Percentiles rank a stretch among this genome's conserved stretches.
phyloP scores from a whole-genome alignment of 2,113 vertebrate genomes.

The Nerophis ophidion region DNA sequence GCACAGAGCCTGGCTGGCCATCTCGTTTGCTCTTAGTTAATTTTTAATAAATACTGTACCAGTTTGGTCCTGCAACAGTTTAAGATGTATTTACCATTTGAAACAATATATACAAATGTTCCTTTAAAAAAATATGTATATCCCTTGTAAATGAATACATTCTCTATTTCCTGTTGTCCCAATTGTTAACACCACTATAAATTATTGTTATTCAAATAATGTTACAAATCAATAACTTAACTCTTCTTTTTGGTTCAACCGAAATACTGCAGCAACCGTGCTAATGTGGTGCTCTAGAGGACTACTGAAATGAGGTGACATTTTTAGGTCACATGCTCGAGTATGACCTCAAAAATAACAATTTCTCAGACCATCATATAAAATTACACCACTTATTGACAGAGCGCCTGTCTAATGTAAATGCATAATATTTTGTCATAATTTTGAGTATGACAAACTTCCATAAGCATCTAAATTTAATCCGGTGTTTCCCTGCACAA shows the following conservation, averaged over 20 bases:
- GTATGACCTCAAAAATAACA: constrained; percentile 32
- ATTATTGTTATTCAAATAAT: constrained; percentile 6
- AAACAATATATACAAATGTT: neutral
- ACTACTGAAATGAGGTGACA: constrained; percentile 42
- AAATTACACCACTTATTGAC: neutral
- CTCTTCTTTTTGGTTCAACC: constrained; percentile 16
- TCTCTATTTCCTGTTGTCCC: too few species aligned
- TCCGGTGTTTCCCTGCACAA: neutral
- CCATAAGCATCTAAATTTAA: too few species aligned
- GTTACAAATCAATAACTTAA: constrained; percentile 14
- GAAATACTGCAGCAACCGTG: constrained; percentile 22
- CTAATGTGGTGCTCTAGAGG: constrained; percentile 13
- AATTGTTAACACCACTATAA: neutral
- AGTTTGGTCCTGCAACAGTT: neutral
- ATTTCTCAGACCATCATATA: constrained; percentile 6
- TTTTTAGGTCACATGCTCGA: constrained; percentile 45
- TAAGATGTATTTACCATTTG: neutral
- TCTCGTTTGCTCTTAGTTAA: constrained; percentile 6
- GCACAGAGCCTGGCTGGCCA: neutral
- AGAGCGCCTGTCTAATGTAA: neutral
- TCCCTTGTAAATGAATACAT: neutral
- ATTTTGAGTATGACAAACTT: too few species aligned
- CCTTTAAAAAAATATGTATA: neutral
- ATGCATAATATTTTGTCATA: too few species aligned
- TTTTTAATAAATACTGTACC: constrained; percentile 17